These are phyloP conservation scores for Podocnemis expansa DNA, from an alignment of 2,113 vertebrate genomes.

Conservation along the genomic window DNA sequence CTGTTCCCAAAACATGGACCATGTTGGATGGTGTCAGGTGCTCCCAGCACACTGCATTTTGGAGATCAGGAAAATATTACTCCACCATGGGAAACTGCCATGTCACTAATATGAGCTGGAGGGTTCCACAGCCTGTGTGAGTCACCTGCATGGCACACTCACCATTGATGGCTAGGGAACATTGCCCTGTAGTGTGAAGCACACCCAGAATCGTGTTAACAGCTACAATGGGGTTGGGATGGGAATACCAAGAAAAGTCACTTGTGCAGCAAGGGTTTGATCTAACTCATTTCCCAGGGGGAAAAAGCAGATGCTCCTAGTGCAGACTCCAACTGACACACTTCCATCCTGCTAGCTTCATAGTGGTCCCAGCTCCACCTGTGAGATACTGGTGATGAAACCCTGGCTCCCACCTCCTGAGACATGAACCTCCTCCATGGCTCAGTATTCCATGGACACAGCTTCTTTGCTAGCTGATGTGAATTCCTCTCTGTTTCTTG, in stretches of 20 bases:
- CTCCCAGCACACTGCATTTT: neutral
- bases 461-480: rapidly evolving
- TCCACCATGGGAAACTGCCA: neutral
- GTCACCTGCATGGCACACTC: neutral
- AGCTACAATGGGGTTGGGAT: neutral
- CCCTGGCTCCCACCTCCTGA: neutral
- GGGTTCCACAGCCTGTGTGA: neutral
- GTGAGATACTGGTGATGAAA: neutral
- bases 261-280: neutral
- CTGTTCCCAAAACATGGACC: neutral
- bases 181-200: neutral
- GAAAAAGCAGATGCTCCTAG: neutral
- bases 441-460: neutral
- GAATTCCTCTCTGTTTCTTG: neutral
- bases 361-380: neutral
- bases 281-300: neutral
- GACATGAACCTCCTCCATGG: neutral
- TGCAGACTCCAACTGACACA: neutral
- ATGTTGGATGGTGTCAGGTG: neutral
- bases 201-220: neutral
- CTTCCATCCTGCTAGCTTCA: neutral
- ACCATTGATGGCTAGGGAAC: neutral
- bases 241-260: neutral
- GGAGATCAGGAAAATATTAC: neutral
- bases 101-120: neutral